phyloP scores from a whole-genome alignment of 1,140 invertebrate genomes.

The Himalopsyche phryganea region DNA sequence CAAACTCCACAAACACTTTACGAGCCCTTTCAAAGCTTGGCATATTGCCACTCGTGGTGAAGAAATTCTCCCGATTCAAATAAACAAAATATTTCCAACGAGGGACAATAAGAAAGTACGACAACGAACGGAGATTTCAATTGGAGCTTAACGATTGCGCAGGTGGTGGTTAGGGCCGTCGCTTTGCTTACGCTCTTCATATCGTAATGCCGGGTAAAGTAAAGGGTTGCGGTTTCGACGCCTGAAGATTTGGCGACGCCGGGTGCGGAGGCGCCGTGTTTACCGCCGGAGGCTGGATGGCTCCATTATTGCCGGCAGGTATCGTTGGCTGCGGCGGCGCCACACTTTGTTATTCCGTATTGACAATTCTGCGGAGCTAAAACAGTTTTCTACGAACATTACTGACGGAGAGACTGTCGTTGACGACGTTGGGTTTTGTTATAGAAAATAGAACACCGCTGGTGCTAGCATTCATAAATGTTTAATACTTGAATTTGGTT shows the following conservation, averaged over 20 bases:
- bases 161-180: conserved; percentile 19
- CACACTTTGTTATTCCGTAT: background rate
- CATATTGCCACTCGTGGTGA: background rate
- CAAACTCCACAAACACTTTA: conserved; percentile 9
- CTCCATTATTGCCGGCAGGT: background rate
- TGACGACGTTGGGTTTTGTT: background rate
- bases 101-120: conserved; percentile 22
- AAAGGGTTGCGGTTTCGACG: background rate
- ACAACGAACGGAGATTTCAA: conserved; percentile 8
- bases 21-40: conserved; percentile 7
- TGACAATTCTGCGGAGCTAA: background rate
- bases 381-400: background rate
- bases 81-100: conserved; percentile 22
- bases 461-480: no score
- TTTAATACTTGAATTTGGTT: no score
- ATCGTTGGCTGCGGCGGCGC: no score
- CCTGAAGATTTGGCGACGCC: background rate
- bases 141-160: conserved; percentile 18
- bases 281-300: background rate
- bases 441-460: no score
- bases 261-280: background rate
- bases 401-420: background rate
- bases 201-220: background rate
- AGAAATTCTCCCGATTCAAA: conserved; percentile 7
- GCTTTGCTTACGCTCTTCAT: conserved; percentile 1